Percentiles rank a stretch among this genome's conserved stretches.
Evolutionary conservation across 2,888 invertebrate species (phyloP).

Genomic region (Phorcus lineatus): DNA sequence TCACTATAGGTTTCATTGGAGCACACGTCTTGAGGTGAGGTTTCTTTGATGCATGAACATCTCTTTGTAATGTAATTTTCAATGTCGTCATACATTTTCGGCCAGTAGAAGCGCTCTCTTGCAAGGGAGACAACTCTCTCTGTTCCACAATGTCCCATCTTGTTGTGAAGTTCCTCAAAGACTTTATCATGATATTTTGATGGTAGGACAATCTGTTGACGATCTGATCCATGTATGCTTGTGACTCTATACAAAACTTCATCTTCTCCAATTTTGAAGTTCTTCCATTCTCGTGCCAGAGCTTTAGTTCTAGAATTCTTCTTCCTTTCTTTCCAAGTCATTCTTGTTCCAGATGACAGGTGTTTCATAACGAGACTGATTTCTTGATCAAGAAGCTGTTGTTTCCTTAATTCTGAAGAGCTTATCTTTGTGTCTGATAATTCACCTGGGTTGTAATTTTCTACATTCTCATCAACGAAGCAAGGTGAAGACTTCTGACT

Average conservation of each 20-base stretch:
- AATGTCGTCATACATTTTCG: conserved; percentile 32
- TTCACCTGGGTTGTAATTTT: not conserved
- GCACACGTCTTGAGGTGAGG: conserved; percentile 8
- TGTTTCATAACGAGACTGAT: too few relatives aligned
- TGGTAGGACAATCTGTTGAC: conserved; percentile 30
- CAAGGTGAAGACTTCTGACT: too few relatives aligned
- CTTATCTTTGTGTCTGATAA: conserved; percentile 40
- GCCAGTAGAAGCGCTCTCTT: conserved; percentile 35
- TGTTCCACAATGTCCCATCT: conserved; percentile 22
- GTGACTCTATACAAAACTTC: not conserved
- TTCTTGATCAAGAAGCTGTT: too few relatives aligned
- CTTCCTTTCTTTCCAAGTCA: not conserved
- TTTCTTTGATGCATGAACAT: conserved; percentile 30
- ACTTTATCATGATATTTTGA: not conserved
- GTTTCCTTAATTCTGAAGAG: conserved; percentile 35
- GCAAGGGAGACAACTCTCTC: conserved; percentile 9
- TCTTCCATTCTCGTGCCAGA: conserved; percentile 26
- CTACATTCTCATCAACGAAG: too few relatives aligned
- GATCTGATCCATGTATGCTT: not conserved
- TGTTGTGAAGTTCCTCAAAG: conserved; percentile 18
- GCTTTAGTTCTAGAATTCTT: not conserved
- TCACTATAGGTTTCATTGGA: conserved; percentile 31
- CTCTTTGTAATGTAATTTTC: conserved; percentile 13
- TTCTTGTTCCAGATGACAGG: too few relatives aligned
- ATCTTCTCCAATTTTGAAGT: not conserved